These are phyloP conservation scores for Oopsacas minuta DNA, from an alignment of 37 sponge, comb jelly and placozoan genomes.

Conservation along the genomic window DNA sequence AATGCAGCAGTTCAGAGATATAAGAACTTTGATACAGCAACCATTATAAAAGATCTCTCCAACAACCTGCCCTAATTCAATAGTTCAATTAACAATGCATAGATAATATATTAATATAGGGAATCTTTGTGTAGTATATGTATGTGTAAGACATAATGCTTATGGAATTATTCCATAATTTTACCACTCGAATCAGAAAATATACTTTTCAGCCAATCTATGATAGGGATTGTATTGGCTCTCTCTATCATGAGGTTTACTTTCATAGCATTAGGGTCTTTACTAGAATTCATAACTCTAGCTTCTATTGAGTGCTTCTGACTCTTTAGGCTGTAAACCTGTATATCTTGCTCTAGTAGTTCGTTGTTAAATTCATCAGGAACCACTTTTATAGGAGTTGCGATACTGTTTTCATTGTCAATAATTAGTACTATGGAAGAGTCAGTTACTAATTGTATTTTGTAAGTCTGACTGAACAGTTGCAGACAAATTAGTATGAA, in stretches of 20 bases:
- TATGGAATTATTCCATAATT: too few species aligned
- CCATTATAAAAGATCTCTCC: too few species aligned
- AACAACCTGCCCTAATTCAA: too few species aligned
- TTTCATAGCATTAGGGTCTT: neutral
- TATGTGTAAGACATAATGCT: too few species aligned
- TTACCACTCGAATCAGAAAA: too few species aligned
- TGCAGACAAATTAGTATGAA: neutral
- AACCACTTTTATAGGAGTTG: too few species aligned
- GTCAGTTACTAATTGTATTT: neutral
- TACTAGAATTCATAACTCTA: neutral
- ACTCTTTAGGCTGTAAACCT: neutral
- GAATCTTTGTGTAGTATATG: too few species aligned
- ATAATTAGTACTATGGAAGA: neutral
- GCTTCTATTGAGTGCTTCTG: neutral
- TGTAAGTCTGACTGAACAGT: neutral
- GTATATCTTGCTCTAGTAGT: neutral
- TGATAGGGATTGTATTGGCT: neutral
- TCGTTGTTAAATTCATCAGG: too few species aligned
- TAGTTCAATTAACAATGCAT: too few species aligned
- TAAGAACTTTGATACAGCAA: too few species aligned
- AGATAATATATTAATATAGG: too few species aligned
- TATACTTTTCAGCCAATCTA: neutral
- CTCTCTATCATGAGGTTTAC: neutral
- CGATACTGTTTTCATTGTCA: neutral
- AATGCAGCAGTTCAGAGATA: too few species aligned